Evolutionary conservation across 2,888 invertebrate genomes (phyloP), one percentile per base, ranked within the genome.

Genomic region (Zaprionus lineosus): DNA sequence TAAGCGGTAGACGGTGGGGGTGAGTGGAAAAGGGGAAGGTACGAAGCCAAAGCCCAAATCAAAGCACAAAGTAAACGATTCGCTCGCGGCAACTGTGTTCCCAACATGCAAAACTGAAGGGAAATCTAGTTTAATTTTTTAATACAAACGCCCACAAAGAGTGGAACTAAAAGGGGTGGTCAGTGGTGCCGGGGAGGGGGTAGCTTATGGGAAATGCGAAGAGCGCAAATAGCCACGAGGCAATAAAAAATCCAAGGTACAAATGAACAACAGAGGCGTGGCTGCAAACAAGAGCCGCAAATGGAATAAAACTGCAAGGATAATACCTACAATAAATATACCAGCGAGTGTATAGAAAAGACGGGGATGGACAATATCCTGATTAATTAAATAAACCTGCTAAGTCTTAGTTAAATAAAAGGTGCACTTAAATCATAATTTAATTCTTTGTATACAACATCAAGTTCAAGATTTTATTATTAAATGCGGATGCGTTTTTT

Each of bases 61-160:
- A 59, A 72, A 78, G 75, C 66, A 71, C 70, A 79, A 71, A 71
- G 68, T 71, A 79, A 75, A 62, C 66, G 61, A 63, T 63, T 68
- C 59, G 71, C 74, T 64, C 55, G 69, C 63, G 72, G 77, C 74
- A 69, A 55, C 74, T 68, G 50, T 70, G 64, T 56, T 33, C 61
- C 44, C 63, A 77, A 58, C 73, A 78, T 63, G 67, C 70, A 75
- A 73, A 77, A 77, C 81, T 81, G 81, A 78, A 74, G 78, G 84
- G 82, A 84, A 81, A 84, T 81, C 82, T 73, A 84, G 84, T 81
- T 81, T 81, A 84, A 81, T 84, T 83, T 81, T 84, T 81, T 81
- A 73, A 77, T 82, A 73, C 73, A 67, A 83, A 59, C 62, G 28
- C 47, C 60, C 69, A 70, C 76, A 78, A 67, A 82, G 79, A 66